Base-by-base conservation (phyloP, 1,140 invertebrate species). In the Drosophila pachea region DNA sequence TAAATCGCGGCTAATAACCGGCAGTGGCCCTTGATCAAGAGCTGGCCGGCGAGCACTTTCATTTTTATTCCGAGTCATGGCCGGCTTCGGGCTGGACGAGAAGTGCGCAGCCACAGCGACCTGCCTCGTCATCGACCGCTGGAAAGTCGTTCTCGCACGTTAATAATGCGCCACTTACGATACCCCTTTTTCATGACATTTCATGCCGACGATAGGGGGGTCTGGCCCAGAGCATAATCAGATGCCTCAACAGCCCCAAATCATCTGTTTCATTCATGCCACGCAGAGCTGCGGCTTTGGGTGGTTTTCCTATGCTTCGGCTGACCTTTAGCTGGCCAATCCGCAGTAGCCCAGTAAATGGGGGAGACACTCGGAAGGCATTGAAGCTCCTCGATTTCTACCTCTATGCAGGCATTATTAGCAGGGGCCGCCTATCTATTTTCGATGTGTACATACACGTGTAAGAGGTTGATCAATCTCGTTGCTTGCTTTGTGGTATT, bases 61-160 rank as follows among this genome's bases (percentile, higher is more conserved):
- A 77, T 78, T 82, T 82, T 82, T 78, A 78, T 78, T 78, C 74
- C 76, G 48, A 65, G 61, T 69, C 67, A 69, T 64, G 67, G 67
- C 65, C 67, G 56, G 38, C 16, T 59, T 50, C 31, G 29, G 22
- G 42, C 61, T 61, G 61, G 53, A 65, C 61, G 52, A 58, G 67
- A 64, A 35, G 59, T 56, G 50, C 42, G 36, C 8, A 62, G 40
- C 38, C 36, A 36, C 12, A 53, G 43, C 38, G 60, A 56, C 22
- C 65, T 68, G 72, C 78, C 66, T 61, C 70, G 78, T 71, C 74
- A 72, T 42, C 62, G 54, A 82, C 63, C 50, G 60, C 49, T 68
- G 82, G 79, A 83, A 83, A 83, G 79, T 78, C 73, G 72, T 84
- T 82, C 79, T 78, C 78, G 75, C 75, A 82, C 76, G 84, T 70